phyloP scores from a whole-genome alignment of 1,140 invertebrate species.

The Planococcus citri region DNA sequence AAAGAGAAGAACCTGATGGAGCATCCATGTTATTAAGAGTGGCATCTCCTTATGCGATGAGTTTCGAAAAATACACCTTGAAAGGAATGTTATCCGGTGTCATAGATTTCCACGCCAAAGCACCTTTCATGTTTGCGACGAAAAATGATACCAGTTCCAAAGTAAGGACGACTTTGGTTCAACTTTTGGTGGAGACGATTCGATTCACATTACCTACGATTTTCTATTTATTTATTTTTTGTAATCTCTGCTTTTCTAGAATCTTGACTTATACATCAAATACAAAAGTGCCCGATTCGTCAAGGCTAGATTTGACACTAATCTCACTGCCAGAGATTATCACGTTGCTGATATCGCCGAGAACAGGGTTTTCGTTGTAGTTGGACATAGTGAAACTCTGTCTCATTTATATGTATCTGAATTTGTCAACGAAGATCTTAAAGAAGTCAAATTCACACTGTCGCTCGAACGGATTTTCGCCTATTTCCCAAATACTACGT shows the following conservation, averaged over 20 bases:
- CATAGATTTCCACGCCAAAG: conserved; percentile 67
- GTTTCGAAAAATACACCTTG: conserved; percentile 23
- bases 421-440: conserved; percentile 33
- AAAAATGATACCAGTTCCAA: conserved; percentile 25
- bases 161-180: conserved; percentile 24
- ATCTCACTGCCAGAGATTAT: conserved; percentile 51
- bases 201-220: neutral
- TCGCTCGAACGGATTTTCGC: conserved; percentile 71
- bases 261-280: conserved; percentile 63
- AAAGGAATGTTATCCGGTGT: conserved; percentile 42
- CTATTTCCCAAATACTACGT: conserved; percentile 67
- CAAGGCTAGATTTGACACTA: conserved; percentile 58
- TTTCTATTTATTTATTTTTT: neutral
- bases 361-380: conserved; percentile 65
- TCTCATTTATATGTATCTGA: conserved; percentile 70
- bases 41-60: conserved; percentile 33
- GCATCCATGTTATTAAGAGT: conserved; percentile 44
- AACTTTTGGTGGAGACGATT: neutral
- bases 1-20: conserved; percentile 49
- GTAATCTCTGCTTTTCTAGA: conserved; percentile 31
- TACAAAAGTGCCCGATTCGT: conserved; percentile 54
- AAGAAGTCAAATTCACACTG: conserved; percentile 52
- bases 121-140: conserved; percentile 71
- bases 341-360: conserved; percentile 72
- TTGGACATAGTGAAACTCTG: conserved; percentile 58